Evolutionary conservation across 2,797 vertebrate species (phyloP).

Genomic region (Todus mexicanus): DNA sequence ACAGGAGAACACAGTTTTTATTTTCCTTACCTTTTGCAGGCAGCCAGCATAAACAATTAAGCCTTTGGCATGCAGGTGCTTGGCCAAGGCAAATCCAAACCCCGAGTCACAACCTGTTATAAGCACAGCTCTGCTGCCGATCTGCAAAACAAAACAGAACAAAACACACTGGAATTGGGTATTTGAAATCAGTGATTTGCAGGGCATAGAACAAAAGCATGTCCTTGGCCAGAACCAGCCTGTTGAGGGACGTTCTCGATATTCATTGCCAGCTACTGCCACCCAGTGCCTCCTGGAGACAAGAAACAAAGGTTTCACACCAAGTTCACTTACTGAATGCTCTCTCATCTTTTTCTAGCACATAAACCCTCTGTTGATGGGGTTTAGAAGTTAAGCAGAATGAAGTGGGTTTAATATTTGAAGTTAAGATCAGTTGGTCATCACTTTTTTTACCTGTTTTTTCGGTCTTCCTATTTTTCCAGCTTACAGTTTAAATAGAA

Average conservation of each 20-base stretch:
- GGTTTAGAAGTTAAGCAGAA: background rate
- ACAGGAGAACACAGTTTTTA: background rate
- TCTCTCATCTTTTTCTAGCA: background rate
- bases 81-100: constrained; percentile 78
- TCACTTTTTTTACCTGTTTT: background rate
- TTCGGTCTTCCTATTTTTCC: background rate
- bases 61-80: constrained; percentile 74
- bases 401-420: background rate
- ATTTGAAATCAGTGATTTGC: background rate
- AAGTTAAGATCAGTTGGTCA: background rate
- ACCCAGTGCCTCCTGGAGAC: background rate
- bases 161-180: background rate
- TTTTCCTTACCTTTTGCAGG: constrained; percentile 75
- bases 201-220: background rate
- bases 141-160: constrained; percentile 59
- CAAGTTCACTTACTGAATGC: background rate
- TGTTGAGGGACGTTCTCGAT: background rate
- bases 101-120: constrained; percentile 80
- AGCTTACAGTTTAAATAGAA: background rate
- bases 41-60: constrained; percentile 79
- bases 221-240: background rate
- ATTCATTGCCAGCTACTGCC: background rate
- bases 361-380: background rate
- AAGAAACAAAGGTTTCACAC: background rate
- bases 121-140: constrained; percentile 73